Evolutionary conservation across 37 sponge, comb jelly and placozoan genomes (phyloP), one percentile per base, ranked within the genome.

Genomic region (Eunapius fragilis): DNA sequence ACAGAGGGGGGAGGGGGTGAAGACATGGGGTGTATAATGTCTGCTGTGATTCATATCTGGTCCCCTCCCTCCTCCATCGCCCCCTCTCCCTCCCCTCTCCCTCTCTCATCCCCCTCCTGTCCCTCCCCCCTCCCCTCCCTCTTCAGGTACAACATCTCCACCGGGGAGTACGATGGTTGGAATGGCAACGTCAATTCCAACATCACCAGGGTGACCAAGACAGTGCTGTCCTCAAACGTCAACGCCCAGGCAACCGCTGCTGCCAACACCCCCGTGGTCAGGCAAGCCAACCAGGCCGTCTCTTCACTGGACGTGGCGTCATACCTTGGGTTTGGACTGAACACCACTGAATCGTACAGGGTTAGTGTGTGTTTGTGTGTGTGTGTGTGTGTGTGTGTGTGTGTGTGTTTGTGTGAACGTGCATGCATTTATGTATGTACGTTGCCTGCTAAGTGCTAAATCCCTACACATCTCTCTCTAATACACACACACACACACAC

Each of bases 61-160:
- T 74, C 72, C 83, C 72, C 83, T 83, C 83, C 72, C 83, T 83
- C 83, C 79, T 81, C 81, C 68, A 33, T 68, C 70, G 2, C 49
- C 71, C 83, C 9, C 74, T 71, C 74, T 37, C 83, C 9, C 83
- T 72, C n/a, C n/a, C n/a, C 74, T 82, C 83, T 72, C 83, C 25
- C 72, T 72, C 83, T 82, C 74, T 82, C 83, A 24, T 73, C 36
- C 72, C 71, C 49, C 22, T 45, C 37, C 72, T 71, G 48, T 72
- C 67, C 36, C 69, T 67, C 76, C 67, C 77, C 12, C 33, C 34
- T 3, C 76, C 28, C 37, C 33, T 76, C 31, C 78, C 26, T 37
- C 82, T 72, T 27, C 69, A 91, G 96, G 68, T 98, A 98, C 92
- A 98, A 98, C 92, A 98, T 98, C 80, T 91, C 97, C 24, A 98